A percentile compares a stretch with the other conserved stretches of the same genome.
Evolutionary conservation across 2,797 vertebrate species (phyloP).

Genomic region (Hirundo rustica): DNA sequence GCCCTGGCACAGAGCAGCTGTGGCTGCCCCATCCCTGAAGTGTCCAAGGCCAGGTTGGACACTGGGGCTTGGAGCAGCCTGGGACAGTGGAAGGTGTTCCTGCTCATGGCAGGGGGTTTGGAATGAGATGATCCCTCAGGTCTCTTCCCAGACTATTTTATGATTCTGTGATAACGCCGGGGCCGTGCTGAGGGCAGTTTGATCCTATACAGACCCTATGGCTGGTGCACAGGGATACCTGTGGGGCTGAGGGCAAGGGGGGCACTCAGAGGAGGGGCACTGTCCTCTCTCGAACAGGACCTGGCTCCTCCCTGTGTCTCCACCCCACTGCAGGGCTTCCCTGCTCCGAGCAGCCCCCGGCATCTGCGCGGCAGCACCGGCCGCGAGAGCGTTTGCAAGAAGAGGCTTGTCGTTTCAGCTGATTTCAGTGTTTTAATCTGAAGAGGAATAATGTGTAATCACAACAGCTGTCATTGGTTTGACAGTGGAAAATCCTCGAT

Average conservation of each 20-base stretch:
- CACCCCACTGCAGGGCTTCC: not conserved
- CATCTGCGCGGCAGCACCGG: rapidly evolving
- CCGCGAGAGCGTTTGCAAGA: not conserved
- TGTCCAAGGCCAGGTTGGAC: rapidly evolving
- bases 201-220: rapidly evolving
- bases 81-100: rapidly evolving
- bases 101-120: not conserved
- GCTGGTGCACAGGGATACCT: not conserved
- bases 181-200: rapidly evolving
- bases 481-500: conserved; percentile 28
- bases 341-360: not conserved
- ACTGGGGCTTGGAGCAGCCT: not conserved
- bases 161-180: not conserved
- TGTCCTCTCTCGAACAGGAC: not conserved
- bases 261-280: not conserved
- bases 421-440: conserved; percentile 27
- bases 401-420: conserved; percentile 3
- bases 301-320: not conserved
- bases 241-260: not conserved
- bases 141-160: not conserved
- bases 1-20: not conserved
- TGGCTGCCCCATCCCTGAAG: not conserved
- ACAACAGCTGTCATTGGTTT: conserved; percentile 25
- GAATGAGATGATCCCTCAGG: not conserved
- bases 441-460: conserved; percentile 23